Evolutionary conservation across 2,888 invertebrate genomes (phyloP), one percentile per base, ranked within the genome.

Genomic region (Entomobrya multifasciata): DNA sequence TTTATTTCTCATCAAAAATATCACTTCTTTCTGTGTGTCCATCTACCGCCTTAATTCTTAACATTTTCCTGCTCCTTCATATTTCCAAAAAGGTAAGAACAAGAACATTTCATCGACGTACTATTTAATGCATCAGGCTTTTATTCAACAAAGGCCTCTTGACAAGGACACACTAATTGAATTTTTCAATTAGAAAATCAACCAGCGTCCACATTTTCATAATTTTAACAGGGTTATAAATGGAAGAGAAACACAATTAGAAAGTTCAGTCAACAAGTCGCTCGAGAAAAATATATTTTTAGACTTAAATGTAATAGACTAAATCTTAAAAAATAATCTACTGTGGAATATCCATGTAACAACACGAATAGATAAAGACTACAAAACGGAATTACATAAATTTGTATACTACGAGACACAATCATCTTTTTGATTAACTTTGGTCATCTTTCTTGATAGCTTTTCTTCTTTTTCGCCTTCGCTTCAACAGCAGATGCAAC

Each of bases 1-100:
- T n/a, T 72, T 27, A 47, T 36, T 70, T 70, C 52, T 67, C 80
- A 80, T 80, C 70, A 70, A 80, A 80, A 80, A 80, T 80, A 80
- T 80, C 80, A 80, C 80, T 70, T 67, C 60, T 78, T 20, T 22
- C 27, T 47, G 6, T 20, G 36, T 60, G n/a, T 44, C 25, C 47
- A n/a, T 11, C 20, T 36, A n/a, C 17, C 36, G 36, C 36, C 8
- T 8, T 8, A 6, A 36, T 36, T 36, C 36, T 36, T 36, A 36
- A 6, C 36, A 36, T 36, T n/a, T n/a, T 36, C 36, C 36, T 36
- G 8, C 8, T 77, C 15, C 20, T 55, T 57, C 17, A 57, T 57
- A n/a, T 17, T 22, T 20, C 25, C n/a, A n/a, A n/a, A n/a, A n/a
- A n/a, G n/a, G n/a, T n/a, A n/a, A n/a, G n/a, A n/a, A n/a, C n/a